Evolutionary conservation across 2,888 invertebrate genomes (phyloP).

Genomic region (Timandra comae): DNA sequence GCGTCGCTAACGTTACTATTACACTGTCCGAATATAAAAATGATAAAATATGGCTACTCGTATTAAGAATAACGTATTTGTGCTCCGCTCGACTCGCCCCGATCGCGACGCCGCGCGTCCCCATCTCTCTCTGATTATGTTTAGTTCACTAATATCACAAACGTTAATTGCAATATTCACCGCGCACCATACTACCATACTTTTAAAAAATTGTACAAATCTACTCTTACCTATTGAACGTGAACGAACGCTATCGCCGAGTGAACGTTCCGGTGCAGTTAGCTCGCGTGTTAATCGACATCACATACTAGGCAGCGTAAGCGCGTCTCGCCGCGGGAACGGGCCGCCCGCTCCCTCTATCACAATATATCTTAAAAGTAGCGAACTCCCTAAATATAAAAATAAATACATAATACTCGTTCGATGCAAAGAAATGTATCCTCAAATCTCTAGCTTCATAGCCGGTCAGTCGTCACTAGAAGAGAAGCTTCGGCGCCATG

Average conservation of each 20-base stretch:
- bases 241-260: constrained; percentile 17
- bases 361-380: constrained; percentile 33
- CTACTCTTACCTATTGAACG: constrained; percentile 12
- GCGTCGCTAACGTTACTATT: constrained; percentile 45
- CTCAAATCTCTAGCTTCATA: constrained; percentile 21
- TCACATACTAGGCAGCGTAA: constrained; percentile 16
- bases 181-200: constrained; percentile 9
- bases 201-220: constrained; percentile 6
- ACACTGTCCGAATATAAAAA: constrained; percentile 43
- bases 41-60: constrained; percentile 68
- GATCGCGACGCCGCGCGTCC: constrained; percentile 5
- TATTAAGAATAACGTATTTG: constrained; percentile 58
- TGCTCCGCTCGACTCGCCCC: constrained; percentile 44
- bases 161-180: constrained; percentile 53
- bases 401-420: constrained; percentile 58
- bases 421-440: constrained; percentile 42
- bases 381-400: constrained; percentile 45
- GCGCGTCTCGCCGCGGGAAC: constrained; percentile 12
- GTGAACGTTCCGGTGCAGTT: constrained; percentile 10
- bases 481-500: constrained; percentile 33
- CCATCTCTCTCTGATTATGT: neutral
- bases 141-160: constrained; percentile 68
- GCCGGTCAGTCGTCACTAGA: constrained; percentile 20
- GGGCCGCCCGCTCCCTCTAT: constrained; percentile 18
- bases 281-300: constrained; percentile 17